A percentile compares a stretch with the other conserved stretches of the same genome.
phyloP scores from a whole-genome alignment of 2,888 invertebrate genomes.

The Rhingia rostrata region DNA sequence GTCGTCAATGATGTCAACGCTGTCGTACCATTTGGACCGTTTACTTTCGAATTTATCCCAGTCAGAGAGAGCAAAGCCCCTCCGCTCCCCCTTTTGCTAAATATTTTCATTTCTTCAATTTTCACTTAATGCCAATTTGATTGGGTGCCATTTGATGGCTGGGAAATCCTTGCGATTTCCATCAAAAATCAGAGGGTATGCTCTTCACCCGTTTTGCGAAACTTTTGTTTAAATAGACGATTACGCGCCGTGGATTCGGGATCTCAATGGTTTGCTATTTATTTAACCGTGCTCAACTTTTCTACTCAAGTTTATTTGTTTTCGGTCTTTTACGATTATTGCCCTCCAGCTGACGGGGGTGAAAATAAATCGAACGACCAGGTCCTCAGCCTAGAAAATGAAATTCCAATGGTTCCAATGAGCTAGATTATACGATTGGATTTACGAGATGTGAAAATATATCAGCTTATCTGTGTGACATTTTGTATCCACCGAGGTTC shows the following conservation, averaged over 20 bases:
- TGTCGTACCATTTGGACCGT: slow-evolving; percentile 42
- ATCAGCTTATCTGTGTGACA: slow-evolving; percentile 53
- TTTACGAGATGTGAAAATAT: slow-evolving; percentile 58
- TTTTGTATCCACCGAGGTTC: slow-evolving; percentile 1
- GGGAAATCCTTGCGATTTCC: not conserved
- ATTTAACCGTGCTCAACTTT: slow-evolving; percentile 46
- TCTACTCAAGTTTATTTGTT: slow-evolving; percentile 52
- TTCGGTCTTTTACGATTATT: slow-evolving; percentile 58
- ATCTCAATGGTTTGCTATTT: slow-evolving; percentile 33
- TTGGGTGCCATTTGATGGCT: slow-evolving; percentile 33
- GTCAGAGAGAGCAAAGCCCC: too few relatives aligned
- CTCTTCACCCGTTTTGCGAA: not conserved
- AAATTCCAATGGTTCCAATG: slow-evolving; percentile 15
- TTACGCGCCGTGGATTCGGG: slow-evolving; percentile 10
- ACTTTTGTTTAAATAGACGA: not conserved
- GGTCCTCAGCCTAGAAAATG: slow-evolving; percentile 8
- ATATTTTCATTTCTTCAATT: slow-evolving; percentile 38
- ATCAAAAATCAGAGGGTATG: not conserved
- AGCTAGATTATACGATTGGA: slow-evolving; percentile 25
- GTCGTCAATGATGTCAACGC: slow-evolving; percentile 53
- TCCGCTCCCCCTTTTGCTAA: slow-evolving; percentile 14
- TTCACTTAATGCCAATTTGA: slow-evolving; percentile 53
- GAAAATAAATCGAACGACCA: slow-evolving; percentile 38
- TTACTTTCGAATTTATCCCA: slow-evolving; percentile 52
- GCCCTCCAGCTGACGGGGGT: slow-evolving; percentile 38